phyloP scores from a whole-genome alignment of 1,140 invertebrate genomes.

The Argopecten irradians region DNA sequence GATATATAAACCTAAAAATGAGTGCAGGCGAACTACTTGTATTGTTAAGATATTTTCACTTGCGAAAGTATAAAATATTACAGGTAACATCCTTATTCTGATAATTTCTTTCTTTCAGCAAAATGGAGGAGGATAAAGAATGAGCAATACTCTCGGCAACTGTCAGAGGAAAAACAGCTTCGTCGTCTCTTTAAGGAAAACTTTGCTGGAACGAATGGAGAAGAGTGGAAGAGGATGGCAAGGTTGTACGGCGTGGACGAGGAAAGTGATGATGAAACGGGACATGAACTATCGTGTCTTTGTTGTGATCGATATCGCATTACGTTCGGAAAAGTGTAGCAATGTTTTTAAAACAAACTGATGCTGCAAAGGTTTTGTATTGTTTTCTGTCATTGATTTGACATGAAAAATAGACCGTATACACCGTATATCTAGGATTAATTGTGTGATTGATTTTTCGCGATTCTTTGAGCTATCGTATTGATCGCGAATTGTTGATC shows the following conservation, averaged over 20 bases:
- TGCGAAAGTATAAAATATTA: no score
- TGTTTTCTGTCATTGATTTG: neutral
- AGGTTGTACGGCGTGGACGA: neutral
- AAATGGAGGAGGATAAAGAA: neutral
- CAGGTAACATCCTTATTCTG: no score
- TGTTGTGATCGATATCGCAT: neutral
- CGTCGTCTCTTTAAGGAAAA: neutral
- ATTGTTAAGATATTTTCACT: no score
- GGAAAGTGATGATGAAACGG: neutral
- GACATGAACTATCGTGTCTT: neutral
- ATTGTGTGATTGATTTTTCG: no score
- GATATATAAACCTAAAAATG: no score
- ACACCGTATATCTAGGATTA: no score
- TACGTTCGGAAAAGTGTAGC: neutral
- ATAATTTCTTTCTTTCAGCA: neutral
- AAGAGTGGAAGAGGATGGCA: neutral
- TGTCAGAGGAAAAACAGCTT: neutral
- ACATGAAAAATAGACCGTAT: no score
- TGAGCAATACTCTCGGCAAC: neutral
- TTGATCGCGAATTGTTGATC: no score
- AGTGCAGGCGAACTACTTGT: no score
- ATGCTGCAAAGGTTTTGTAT: neutral
- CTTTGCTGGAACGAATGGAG: neutral
- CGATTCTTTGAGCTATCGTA: no score
- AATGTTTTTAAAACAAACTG: neutral